A percentile compares a stretch with the other conserved stretches of the same genome.
Evolutionary conservation across 1,140 invertebrate genomes (phyloP).

Genomic region (Araneus ventricosus): DNA sequence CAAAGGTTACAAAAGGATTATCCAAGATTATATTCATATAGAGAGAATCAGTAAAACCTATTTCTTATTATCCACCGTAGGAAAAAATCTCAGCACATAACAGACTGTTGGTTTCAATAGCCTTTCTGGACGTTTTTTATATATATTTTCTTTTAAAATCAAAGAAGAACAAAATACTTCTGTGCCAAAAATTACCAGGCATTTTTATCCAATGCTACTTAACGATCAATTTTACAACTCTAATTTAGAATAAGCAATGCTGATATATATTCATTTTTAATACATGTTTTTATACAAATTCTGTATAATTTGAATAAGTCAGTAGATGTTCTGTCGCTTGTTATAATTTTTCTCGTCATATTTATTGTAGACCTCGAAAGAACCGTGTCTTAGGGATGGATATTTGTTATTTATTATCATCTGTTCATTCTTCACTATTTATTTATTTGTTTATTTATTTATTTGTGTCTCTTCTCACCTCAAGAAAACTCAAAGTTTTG

Average conservation of each 20-base stretch:
- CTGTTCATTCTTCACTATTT: not conserved
- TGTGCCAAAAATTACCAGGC: conserved; percentile 9
- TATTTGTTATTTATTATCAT: conserved; percentile 23
- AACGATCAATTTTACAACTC: not conserved
- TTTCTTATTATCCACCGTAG: not conserved
- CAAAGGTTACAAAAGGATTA: not conserved
- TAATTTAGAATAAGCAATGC: not conserved
- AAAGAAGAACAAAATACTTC: conserved; percentile 11
- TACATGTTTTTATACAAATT: not conserved
- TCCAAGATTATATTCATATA: conserved; percentile 33
- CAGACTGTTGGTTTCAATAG: not conserved
- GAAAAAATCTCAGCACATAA: not conserved
- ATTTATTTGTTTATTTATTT: conserved; percentile 3
- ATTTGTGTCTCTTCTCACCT: not conserved
- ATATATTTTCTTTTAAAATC: not conserved
- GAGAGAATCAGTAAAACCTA: not conserved
- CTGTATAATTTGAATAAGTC: not conserved
- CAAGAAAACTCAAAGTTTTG: conserved; percentile 24
- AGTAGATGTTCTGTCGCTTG: not conserved
- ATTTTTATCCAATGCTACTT: not conserved
- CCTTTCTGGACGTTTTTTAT: not conserved
- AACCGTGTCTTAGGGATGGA: not conserved
- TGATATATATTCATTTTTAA: not conserved
- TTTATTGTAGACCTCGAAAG: not conserved
- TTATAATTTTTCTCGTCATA: not conserved